Conservation (phyloP, 2,888 invertebrate genomes). For the Drosophila histrio region DNA sequence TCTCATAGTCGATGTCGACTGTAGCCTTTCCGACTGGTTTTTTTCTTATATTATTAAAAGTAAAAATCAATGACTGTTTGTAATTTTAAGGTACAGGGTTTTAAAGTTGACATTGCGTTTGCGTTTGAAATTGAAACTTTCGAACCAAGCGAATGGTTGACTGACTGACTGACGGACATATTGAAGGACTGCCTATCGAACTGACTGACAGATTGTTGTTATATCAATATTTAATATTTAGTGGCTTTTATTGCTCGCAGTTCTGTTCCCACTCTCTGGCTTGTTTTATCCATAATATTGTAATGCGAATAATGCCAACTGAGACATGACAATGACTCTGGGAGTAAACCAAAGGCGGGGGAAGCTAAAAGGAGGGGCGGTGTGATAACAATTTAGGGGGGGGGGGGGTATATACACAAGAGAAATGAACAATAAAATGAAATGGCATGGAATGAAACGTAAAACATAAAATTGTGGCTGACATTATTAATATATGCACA, state of each 20-base stretch:
- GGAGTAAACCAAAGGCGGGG: neutral
- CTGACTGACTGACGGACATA: neutral
- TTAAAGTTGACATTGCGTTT: conserved; percentile 45
- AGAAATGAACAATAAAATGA: conserved; percentile 61
- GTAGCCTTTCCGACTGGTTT: no score
- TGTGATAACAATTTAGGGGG: neutral
- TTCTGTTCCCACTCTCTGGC: neutral
- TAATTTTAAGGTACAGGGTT: neutral
- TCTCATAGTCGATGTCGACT: no score
- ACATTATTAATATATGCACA: conserved; percentile 67
- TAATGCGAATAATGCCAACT: conserved; percentile 46
- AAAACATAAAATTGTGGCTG: conserved; percentile 66
- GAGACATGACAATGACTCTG: conserved; percentile 49
- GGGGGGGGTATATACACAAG: neutral
- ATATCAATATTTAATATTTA: conserved; percentile 72
- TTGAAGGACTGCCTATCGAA: neutral
- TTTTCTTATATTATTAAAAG: no score
- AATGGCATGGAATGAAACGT: conserved; percentile 73
- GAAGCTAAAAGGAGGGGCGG: neutral
- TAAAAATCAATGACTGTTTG: no score
- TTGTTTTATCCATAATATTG: conserved; percentile 32
- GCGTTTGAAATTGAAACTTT: conserved; percentile 22
- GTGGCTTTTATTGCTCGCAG: conserved; percentile 49
- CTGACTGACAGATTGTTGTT: neutral
- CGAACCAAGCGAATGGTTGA: conserved; percentile 4